phyloP scores from a whole-genome alignment of 2,888 invertebrate species.

The Hirudinaria manillensis region DNA sequence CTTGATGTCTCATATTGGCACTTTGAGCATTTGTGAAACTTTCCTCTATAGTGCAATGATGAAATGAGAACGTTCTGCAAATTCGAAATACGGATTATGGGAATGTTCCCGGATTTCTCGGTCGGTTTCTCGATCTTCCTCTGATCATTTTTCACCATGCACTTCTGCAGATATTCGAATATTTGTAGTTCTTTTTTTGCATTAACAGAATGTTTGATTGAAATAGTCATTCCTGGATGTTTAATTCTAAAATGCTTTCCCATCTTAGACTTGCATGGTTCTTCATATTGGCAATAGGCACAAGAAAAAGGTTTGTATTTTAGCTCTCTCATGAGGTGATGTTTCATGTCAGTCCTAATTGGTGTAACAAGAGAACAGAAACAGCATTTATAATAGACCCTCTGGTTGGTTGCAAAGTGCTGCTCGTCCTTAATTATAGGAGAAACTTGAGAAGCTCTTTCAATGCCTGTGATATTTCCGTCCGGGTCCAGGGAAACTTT shows the following conservation, averaged over 20 bases:
- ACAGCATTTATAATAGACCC: slow-evolving; percentile 33
- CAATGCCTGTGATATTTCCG: slow-evolving; percentile 10
- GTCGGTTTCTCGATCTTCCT: neutral
- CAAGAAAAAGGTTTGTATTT: slow-evolving; percentile 38
- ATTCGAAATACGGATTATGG: slow-evolving; percentile 24
- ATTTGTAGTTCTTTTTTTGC: slow-evolving; percentile 24
- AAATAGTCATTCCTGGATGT: slow-evolving; percentile 31
- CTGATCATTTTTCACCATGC: slow-evolving; percentile 17
- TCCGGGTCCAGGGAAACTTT: slow-evolving; percentile 11
- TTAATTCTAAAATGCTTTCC: slow-evolving; percentile 36
- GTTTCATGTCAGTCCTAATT: slow-evolving; percentile 35
- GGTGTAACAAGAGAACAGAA: slow-evolving; percentile 34
- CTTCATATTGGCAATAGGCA: slow-evolving; percentile 37
- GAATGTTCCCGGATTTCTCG: slow-evolving; percentile 11
- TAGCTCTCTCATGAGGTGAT: slow-evolving; percentile 38
- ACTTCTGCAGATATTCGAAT: neutral
- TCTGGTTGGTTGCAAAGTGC: neutral
- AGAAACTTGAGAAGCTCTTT: neutral
- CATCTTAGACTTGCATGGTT: slow-evolving; percentile 33
- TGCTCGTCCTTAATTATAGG: neutral
- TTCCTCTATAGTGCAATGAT: slow-evolving; percentile 21
- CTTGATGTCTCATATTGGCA: slow-evolving; percentile 12
- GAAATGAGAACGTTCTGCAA: slow-evolving; percentile 13
- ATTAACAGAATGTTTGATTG: slow-evolving; percentile 8
- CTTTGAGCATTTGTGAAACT: slow-evolving; percentile 3